Conservation (phyloP, 23 tunicate genomes). For the Clavelina lepadiformis region DNA sequence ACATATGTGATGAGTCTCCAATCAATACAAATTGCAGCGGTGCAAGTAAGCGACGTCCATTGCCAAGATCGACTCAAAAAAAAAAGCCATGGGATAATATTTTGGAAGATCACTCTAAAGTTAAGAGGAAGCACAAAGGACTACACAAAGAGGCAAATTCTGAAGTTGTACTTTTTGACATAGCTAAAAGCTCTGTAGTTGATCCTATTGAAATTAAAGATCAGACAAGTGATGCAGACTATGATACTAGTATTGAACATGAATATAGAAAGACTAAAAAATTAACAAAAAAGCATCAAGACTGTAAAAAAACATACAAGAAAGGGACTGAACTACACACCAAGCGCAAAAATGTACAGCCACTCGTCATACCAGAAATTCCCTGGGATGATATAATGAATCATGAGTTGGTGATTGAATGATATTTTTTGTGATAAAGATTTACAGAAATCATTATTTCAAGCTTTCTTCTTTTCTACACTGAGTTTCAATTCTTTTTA, state of each 20-base stretch:
- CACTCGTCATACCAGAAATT: conserved; percentile 17
- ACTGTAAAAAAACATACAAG: not conserved
- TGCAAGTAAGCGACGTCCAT: not conserved
- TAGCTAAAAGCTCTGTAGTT: no score
- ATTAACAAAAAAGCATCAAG: no score
- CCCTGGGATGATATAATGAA: conserved; percentile 67
- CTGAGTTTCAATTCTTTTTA: no score
- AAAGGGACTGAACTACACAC: not conserved
- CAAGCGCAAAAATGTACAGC: not conserved
- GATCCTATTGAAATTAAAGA: no score
- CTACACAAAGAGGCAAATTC: no score
- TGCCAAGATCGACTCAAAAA: not conserved
- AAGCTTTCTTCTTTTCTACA: no score
- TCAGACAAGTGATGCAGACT: no score
- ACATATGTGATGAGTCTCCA: not conserved
- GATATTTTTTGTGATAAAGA: no score
- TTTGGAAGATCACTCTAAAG: not conserved
- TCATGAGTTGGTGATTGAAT: conserved; percentile 66
- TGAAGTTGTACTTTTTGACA: no score
- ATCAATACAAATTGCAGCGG: not conserved
- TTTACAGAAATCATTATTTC: no score
- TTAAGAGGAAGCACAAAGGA: not conserved
- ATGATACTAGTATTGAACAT: no score
- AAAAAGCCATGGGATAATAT: not conserved
- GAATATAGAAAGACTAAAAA: no score